Percentiles rank a stretch among this genome's conserved stretches.
These are phyloP conservation scores for Oplegnathus fasciatus DNA, from an alignment of 2,113 vertebrate genomes.

Conservation along the genomic window DNA sequence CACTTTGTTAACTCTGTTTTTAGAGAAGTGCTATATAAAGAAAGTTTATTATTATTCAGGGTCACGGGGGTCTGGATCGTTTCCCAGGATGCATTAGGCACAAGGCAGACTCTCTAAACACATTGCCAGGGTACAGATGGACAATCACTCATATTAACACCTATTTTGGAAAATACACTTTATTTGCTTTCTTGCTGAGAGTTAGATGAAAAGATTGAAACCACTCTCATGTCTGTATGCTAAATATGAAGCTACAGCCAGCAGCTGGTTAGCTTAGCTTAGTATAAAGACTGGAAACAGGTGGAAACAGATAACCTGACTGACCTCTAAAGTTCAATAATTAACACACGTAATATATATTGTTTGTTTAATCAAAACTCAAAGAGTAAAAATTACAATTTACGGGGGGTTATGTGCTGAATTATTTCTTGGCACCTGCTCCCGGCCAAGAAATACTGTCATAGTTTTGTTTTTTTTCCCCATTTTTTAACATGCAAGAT, in stretches of 20 bases:
- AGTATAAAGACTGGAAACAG: background rate
- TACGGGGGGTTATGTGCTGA: background rate
- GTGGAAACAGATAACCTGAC: background rate
- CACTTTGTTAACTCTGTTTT: slow-evolving; percentile 70
- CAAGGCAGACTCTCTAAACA: slow-evolving; percentile 49
- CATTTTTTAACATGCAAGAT: background rate
- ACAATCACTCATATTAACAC: slow-evolving; percentile 46
- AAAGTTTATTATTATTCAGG: slow-evolving; percentile 77
- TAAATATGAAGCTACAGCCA: background rate
- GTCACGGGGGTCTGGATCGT: slow-evolving; percentile 58
- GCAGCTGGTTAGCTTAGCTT: background rate
- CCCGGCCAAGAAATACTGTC: background rate
- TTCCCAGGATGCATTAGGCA: slow-evolving; percentile 72
- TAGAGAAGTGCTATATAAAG: slow-evolving; percentile 73
- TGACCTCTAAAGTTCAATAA: background rate
- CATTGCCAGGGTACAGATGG: slow-evolving; percentile 29
- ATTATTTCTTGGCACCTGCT: background rate
- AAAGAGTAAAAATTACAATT: too few relatives aligned
- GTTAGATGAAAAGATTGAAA: background rate
- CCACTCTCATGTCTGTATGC: background rate
- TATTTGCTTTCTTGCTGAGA: background rate
- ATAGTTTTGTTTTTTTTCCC: too few relatives aligned
- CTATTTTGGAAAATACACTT: background rate
- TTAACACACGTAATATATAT: background rate
- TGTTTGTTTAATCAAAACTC: background rate